Conservation (phyloP, 2,888 invertebrate genomes). For the Heliconius ethilla region DNA sequence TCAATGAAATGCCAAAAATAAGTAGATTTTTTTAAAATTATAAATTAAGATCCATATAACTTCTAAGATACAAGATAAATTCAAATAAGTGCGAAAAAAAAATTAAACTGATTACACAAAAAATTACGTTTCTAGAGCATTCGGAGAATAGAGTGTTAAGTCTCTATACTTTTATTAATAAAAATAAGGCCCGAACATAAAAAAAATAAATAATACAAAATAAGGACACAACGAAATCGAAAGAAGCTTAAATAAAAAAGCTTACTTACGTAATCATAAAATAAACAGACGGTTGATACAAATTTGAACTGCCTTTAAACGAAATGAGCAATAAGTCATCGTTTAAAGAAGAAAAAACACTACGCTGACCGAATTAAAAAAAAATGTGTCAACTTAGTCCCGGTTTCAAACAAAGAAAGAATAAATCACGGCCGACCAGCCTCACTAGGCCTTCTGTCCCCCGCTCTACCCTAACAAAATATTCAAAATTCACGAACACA, state of each 20-base stretch:
- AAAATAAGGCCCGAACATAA: neutral
- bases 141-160: neutral
- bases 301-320: conserved; percentile 25
- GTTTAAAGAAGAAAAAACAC: conserved; percentile 46
- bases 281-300: conserved; percentile 39
- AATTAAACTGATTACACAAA: no score
- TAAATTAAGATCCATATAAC: no score
- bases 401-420: conserved; percentile 76
- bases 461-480: conserved; percentile 50
- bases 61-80: no score
- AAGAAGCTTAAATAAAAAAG: conserved; percentile 19
- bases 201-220: neutral
- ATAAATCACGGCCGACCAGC: conserved; percentile 71
- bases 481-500: conserved; percentile 58
- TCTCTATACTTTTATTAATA: neutral
- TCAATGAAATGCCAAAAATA: no score
- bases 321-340: conserved; percentile 49
- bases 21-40: no score
- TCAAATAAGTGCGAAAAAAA: no score
- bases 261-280: conserved; percentile 33
- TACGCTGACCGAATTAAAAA: conserved; percentile 46
- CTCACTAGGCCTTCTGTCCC: conserved; percentile 52
- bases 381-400: conserved; percentile 70
- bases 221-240: neutral
- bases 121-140: neutral